Evolutionary conservation across 2,797 vertebrate genomes (phyloP), one percentile per base, ranked within the genome.

Genomic region (Sebastes cheni): DNA sequence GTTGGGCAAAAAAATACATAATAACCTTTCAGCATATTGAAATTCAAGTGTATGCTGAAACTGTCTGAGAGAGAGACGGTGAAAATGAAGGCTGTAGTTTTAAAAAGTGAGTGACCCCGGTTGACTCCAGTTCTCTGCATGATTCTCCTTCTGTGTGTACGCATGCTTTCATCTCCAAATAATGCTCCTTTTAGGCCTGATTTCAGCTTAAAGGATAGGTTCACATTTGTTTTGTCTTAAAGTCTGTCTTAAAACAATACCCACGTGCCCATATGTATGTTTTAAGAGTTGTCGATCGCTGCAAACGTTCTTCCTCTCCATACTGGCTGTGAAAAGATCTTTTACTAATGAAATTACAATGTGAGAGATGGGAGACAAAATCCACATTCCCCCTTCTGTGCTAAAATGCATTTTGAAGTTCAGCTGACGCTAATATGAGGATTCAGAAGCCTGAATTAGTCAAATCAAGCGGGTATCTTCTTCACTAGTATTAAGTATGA

Each of bases 151-250:
- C 42, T 70, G 42, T 65, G 54, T 52, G 56, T 71, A 64, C n/a
- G 67, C n/a, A 54, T 32, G 34, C 72, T 77, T 85, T 90, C 79
- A 90, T 88, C 69, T 77, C 54, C 13, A 62, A 34, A 73, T 80
- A 55, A 5, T 39, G 42, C 66, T 74, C 76, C 66, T 75, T 84
- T 52, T 76, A 83, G 52, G 59, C 52, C 66, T 65, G 60, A 87
- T 77, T 82, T 67, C 5, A 18, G 62, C 42, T 42, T 13, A 27
- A 75, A 80, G 20, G 22, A 61, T 30, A 62, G 42, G 13, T 62
- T 70, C 9, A 27, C 13, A n/a, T 64, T 59, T 67, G 52, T 75
- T 6, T 36, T 36, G 36, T 13, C 25, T 76, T 22, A 52, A 23
- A 36, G 20, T 34, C 30, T 34, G 61, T 39, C 20, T 36, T 64